These are phyloP conservation scores for Nothocercus nigrocapillus DNA, from an alignment of 2,113 vertebrate species.

Conservation along the genomic window DNA sequence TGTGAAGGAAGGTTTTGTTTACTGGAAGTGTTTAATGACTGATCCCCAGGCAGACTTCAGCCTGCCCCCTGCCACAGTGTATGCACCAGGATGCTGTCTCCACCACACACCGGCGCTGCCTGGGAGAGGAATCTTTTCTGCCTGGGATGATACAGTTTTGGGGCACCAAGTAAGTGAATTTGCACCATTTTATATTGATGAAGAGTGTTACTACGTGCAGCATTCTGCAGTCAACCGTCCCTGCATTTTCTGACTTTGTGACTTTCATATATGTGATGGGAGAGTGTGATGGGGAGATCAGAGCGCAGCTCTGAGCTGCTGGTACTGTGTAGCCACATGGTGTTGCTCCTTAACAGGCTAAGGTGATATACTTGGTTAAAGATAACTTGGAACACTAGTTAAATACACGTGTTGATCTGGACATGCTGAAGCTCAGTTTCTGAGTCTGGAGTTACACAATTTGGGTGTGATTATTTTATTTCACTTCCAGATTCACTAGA, in stretches of 20 bases:
- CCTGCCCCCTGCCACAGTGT: not conserved
- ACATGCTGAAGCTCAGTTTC: not conserved
- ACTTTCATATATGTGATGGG: not conserved
- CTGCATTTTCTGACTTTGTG: not conserved
- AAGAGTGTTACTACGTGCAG: not conserved
- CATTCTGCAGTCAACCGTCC: not conserved
- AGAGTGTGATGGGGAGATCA: not conserved
- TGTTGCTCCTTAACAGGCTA: not conserved
- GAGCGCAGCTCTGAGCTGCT: not conserved
- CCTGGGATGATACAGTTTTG: rapidly evolving
- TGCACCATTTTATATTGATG: not conserved
- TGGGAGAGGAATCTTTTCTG: not conserved
- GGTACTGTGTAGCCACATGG: not conserved
- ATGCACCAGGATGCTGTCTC: not conserved
- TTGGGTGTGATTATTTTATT: not conserved
- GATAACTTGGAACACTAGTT: not conserved
- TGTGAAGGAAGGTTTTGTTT: not conserved
- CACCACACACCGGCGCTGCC: not conserved
- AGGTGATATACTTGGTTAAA: not conserved
- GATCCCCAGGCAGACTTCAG: not conserved
- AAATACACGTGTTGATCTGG: not conserved
- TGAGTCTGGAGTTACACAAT: not conserved
- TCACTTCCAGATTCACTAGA: not conserved
- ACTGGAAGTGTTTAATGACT: not conserved
- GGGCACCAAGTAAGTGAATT: not conserved